Percentiles rank a stretch among this genome's conserved stretches.
phyloP scores from a whole-genome alignment of 2,113 vertebrate genomes.

The Psettodes erumei region DNA sequence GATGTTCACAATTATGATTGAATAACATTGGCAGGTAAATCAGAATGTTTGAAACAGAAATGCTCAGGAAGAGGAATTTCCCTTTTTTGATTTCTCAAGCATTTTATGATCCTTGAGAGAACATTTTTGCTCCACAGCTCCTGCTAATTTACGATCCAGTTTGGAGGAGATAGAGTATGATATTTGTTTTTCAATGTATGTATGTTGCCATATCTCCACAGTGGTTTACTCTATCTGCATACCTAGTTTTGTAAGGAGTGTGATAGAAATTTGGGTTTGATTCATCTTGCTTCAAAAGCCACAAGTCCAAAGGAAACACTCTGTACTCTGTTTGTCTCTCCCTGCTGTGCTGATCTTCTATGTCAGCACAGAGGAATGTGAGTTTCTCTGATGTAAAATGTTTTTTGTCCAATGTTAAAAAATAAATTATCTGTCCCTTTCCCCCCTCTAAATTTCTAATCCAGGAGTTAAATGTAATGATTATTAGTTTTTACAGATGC shows the following conservation, averaged over 20 bases:
- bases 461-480: constrained; percentile 55
- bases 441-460: constrained; percentile 59
- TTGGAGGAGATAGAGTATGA: background rate
- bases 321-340: constrained; percentile 44
- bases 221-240: background rate
- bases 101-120: background rate
- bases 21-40: background rate
- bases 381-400: constrained; percentile 21
- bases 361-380: constrained; percentile 22
- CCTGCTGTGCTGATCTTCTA: constrained; percentile 38
- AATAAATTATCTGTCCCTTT: constrained; percentile 57
- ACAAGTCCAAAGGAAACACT: constrained; percentile 17
- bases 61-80: background rate
- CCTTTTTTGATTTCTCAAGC: background rate
- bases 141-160: background rate
- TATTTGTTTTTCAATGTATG: constrained; percentile 16
- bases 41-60: background rate
- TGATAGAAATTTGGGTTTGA: constrained; percentile 19
- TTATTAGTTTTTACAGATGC: constrained; percentile 76
- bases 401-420: constrained; percentile 39
- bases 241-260: constrained; percentile 24
- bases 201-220: constrained; percentile 25
- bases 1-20: background rate
- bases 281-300: constrained; percentile 14
- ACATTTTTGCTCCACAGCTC: background rate